A percentile compares a stretch with the other conserved stretches of the same genome.
Evolutionary conservation across 1,140 invertebrate species (phyloP).

Genomic region (Ceratoteleas bidentatus): DNA sequence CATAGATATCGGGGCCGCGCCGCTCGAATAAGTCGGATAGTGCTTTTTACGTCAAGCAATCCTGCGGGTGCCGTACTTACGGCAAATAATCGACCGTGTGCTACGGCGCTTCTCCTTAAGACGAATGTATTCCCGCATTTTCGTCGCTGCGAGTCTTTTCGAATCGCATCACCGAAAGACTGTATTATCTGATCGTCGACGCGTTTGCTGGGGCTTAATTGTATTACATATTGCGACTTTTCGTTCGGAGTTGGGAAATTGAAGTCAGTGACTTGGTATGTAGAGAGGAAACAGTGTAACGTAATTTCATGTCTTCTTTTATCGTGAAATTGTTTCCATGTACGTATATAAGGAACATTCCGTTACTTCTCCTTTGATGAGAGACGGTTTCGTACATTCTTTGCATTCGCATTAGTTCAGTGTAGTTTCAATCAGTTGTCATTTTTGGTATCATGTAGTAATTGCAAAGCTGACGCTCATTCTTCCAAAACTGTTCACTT

Average conservation of each 20-base stretch:
- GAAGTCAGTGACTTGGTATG: no score
- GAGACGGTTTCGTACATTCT: no score
- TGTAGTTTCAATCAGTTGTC: no score
- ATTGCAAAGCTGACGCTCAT: no score
- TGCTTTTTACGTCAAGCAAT: slow-evolving; percentile 52
- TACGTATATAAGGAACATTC: no score
- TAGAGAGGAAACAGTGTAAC: no score
- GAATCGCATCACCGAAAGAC: background rate
- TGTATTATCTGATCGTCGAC: background rate
- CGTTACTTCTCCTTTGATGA: no score
- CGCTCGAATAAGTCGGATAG: slow-evolving; percentile 41
- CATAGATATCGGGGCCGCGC: slow-evolving; percentile 33
- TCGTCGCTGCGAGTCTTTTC: slow-evolving; percentile 14
- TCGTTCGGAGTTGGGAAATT: background rate
- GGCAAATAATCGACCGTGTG: slow-evolving; percentile 58
- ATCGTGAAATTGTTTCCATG: no score
- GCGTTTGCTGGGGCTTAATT: background rate
- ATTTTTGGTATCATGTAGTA: no score
- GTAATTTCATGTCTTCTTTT: no score
- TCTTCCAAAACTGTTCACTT: no score
- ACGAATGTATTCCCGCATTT: slow-evolving; percentile 30
- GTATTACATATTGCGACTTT: background rate
- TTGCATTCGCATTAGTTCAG: no score
- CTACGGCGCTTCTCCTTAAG: slow-evolving; percentile 21
- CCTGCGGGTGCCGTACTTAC: slow-evolving; percentile 20